A percentile compares a stretch with the other conserved stretches of the same genome.
phyloP scores from a whole-genome alignment of 2,797 vertebrate genomes.

The Chloroceryle amazona region DNA sequence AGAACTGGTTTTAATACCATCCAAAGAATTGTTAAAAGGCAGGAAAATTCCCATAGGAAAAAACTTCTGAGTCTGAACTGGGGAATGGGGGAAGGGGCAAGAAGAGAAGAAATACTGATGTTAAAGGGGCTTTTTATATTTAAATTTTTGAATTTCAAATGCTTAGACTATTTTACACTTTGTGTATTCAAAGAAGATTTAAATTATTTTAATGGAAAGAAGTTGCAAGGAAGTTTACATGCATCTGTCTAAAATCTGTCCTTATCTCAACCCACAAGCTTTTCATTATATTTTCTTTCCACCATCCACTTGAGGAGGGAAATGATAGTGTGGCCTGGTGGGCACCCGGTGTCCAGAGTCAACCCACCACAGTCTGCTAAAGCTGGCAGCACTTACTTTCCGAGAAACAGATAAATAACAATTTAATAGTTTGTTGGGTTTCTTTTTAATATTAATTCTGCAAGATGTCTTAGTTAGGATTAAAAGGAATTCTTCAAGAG shows the following conservation, averaged over 20 bases:
- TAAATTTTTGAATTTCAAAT: constrained; percentile 21
- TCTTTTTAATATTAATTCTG: neutral
- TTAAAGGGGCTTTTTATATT: neutral
- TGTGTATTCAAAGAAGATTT: neutral
- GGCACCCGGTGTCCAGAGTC: neutral
- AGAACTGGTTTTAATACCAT: constrained; percentile 39
- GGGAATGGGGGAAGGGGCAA: neutral
- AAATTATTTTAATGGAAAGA: constrained; percentile 7
- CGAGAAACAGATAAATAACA: neutral
- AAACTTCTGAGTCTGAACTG: neutral
- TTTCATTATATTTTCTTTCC: neutral
- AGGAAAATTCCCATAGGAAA: constrained; percentile 50
- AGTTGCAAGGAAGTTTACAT: neutral
- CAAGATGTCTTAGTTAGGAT: neutral
- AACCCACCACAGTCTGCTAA: neutral
- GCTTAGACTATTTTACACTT: neutral
- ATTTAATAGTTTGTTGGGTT: neutral
- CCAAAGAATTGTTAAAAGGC: neutral
- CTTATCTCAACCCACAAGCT: neutral
- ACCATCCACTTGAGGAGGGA: neutral
- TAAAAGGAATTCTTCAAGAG: neutral
- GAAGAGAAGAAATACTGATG: neutral
- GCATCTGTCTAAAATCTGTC: neutral
- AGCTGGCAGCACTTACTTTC: neutral
- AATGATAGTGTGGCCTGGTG: neutral